These are phyloP conservation scores for Stramonita haemastoma DNA, from an alignment of 2,888 invertebrate genomes.

Conservation along the genomic window DNA sequence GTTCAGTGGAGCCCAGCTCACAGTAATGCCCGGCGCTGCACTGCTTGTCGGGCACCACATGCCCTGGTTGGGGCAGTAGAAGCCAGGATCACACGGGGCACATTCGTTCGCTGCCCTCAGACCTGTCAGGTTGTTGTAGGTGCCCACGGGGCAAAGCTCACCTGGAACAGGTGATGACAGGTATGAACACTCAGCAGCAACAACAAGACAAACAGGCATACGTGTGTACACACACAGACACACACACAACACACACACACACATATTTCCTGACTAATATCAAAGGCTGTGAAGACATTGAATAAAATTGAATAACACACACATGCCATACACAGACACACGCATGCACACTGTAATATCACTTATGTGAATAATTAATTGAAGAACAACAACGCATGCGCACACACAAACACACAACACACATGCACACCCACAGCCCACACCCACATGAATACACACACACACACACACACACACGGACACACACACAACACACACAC, in stretches of 20 bases:
- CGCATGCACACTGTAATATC: too few species aligned
- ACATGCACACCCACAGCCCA: too few species aligned
- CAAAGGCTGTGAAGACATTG: too few species aligned
- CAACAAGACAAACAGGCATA: background rate
- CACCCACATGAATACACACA: background rate
- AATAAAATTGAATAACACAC: too few species aligned
- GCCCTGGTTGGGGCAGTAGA: slow-evolving; percentile 68
- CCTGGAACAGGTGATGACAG: slow-evolving; percentile 50
- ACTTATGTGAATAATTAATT: too few species aligned
- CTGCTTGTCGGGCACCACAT: slow-evolving; percentile 57
- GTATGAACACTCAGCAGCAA: background rate
- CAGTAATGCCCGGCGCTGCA: slow-evolving; percentile 74
- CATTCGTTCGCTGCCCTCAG: slow-evolving; percentile 64
- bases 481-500: background rate
- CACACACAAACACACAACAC: too few species aligned
- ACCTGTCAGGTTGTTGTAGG: slow-evolving; percentile 72
- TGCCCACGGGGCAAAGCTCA: slow-evolving; percentile 66
- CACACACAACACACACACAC: background rate
- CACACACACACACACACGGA: background rate
- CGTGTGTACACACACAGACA: background rate
- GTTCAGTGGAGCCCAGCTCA: slow-evolving; percentile 60
- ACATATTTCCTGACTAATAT: too few species aligned
- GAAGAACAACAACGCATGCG: too few species aligned
- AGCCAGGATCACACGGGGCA: slow-evolving; percentile 70
- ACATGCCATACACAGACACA: background rate